Conservation (phyloP, 1,140 invertebrate species). For the Vanessa tameamea region DNA sequence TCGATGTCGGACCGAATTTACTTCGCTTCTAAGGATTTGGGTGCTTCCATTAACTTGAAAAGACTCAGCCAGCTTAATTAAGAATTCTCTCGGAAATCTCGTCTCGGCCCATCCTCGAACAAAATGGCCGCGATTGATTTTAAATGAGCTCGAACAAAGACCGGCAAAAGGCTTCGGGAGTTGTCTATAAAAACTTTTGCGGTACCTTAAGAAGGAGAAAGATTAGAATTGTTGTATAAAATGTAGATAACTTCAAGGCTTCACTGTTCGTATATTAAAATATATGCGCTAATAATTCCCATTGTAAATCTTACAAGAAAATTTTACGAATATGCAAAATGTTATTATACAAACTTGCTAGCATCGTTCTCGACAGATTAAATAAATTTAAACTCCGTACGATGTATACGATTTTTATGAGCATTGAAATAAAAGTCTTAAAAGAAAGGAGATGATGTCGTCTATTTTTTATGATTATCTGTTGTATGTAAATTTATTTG, state of each 20-base stretch:
- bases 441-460: too few species aligned
- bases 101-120: slow-evolving; percentile 55
- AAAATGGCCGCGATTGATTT: slow-evolving; percentile 75
- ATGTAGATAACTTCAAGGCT: background rate
- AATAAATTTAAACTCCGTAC: background rate
- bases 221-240: background rate
- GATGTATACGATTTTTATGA: too few species aligned
- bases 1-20: slow-evolving; percentile 61
- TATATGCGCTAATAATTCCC: too few species aligned
- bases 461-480: too few species aligned
- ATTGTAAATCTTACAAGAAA: too few species aligned
- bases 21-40: slow-evolving; percentile 60
- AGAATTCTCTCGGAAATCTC: slow-evolving; percentile 76
- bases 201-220: slow-evolving; percentile 33
- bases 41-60: slow-evolving; percentile 72
- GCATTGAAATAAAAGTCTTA: too few species aligned
- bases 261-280: background rate
- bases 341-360: too few species aligned
- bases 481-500: too few species aligned
- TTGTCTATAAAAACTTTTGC: slow-evolving; percentile 57
- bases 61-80: slow-evolving; percentile 74
- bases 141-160: slow-evolving; percentile 72
- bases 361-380: too few species aligned
- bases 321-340: background rate
- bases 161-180: slow-evolving; percentile 40